Base-by-base conservation (phyloP, 2,888 invertebrate genomes). In the Callosobruchus maculatus region DNA sequence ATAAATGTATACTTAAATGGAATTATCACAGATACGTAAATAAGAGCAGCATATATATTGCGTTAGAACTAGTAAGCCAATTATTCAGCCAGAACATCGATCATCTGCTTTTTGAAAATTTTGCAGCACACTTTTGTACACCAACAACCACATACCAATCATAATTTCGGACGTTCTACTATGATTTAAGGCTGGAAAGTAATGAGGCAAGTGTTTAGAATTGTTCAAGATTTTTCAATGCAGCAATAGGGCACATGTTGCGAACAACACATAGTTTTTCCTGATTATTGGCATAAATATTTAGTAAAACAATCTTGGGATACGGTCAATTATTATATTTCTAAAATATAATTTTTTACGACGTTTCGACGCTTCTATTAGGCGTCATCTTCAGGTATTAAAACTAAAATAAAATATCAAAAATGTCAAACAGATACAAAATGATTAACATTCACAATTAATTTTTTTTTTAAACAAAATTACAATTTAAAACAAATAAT, bases 131-230 rank as follows among this genome's bases (percentile, higher is more conserved):
- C 75, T 49, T 49, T 49, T 49, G 13, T 49, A 49, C 49, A 49
- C 71, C 72, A 76, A 76, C 70, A 72, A 78, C 78, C 79, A 81
- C 80, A 78, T 81, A 81, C 81, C 81, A 79, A 81, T 78, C 77
- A 79, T 78, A 76, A 77, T 74, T 75, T 77, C 77, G 4, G 18
- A 13, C 49, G 13, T 1, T 13, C 13, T 49, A 49, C 49, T 49
- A 49, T 49, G 18, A 13, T 78, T 79, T 79, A 75, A 78, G 75
- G 78, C 80, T 80, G 78, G 71, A 80, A 80, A 80, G 72, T 77
- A 77, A 77, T 74, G 75, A 68, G 7, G 7, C 49, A 49, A 18
- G 18, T 3, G 18, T 49, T 49, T 49, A 49, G 13, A 3, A 49
- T 49, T 13, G 1, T 1, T 13, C 18, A 13, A 49, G 2, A 5